Percentiles rank a stretch among this genome's conserved stretches.
phyloP scores from a whole-genome alignment of 2,888 invertebrate genomes.

The Mimas tiliae region DNA sequence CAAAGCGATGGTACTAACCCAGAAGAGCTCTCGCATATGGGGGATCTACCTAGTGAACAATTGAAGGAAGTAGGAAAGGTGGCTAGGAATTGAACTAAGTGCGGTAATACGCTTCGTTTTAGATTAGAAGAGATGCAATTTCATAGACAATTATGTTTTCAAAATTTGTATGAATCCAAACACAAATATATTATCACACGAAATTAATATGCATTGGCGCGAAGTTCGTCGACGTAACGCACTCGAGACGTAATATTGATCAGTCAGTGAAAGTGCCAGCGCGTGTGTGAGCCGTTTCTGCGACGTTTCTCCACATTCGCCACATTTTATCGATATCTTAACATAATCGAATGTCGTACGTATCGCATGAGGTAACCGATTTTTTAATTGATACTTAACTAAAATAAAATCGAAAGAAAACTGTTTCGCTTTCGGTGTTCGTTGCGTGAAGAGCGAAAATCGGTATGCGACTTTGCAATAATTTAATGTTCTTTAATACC shows the following conservation, averaged over 20 bases:
- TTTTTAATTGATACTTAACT: not conserved
- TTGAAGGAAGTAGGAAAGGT: too few relatives aligned
- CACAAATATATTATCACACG: not conserved
- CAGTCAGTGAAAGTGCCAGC: constrained; percentile 10
- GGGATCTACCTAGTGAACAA: too few relatives aligned
- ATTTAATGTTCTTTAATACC: too few relatives aligned
- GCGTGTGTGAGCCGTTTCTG: constrained; percentile 5
- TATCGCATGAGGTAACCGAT: constrained; percentile 8
- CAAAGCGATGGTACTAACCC: too few relatives aligned
- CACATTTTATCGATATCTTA: constrained; percentile 14
- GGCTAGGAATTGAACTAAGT: too few relatives aligned
- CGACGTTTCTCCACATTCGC: constrained; percentile 19
- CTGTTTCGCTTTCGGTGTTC: not conserved
- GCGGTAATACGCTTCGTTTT: too few relatives aligned
- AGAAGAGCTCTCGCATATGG: too few relatives aligned
- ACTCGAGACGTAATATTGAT: constrained; percentile 12
- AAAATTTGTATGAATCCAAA: too few relatives aligned
- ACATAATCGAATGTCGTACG: constrained; percentile 9
- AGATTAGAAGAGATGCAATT: too few relatives aligned
- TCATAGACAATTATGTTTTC: too few relatives aligned
- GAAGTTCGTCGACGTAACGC: constrained; percentile 12
- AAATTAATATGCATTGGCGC: constrained; percentile 7
- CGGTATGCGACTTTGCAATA: too few relatives aligned
- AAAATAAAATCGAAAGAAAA: not conserved
- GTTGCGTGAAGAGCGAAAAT: not conserved